These are phyloP conservation scores for Heliconius eleuchia DNA, from an alignment of 1,140 invertebrate genomes.

Conservation along the genomic window DNA sequence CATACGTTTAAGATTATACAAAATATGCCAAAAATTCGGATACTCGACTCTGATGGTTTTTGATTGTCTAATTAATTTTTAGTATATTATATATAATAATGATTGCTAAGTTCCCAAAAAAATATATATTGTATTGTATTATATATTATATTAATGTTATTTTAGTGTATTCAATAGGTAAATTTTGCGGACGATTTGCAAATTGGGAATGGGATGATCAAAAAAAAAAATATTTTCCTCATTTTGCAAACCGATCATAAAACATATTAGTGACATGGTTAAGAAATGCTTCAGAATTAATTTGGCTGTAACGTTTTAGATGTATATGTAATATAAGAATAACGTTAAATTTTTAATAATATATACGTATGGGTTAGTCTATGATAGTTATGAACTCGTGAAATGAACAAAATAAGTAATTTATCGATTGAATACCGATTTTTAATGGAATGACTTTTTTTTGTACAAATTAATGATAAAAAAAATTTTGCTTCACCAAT, in stretches of 20 bases:
- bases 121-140: constrained; percentile 3
- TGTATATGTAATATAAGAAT: constrained; percentile 8
- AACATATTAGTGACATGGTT: neutral
- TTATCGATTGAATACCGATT: neutral
- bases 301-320: constrained; percentile 21
- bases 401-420: neutral
- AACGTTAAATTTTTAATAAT: constrained; percentile 19
- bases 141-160: constrained; percentile 27
- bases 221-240: neutral
- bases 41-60: constrained; percentile 16
- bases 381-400: neutral
- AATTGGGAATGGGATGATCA: neutral
- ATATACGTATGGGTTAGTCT: constrained; percentile 16
- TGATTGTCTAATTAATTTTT: constrained; percentile 15
- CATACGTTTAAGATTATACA: constrained; percentile 14
- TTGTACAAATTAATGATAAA: neutral
- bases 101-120: constrained; percentile 26
- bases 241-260: neutral
- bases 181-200: constrained; percentile 10
- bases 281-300: constrained; percentile 2
- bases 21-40: constrained; percentile 34
- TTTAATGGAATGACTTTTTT: neutral
- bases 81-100: constrained; percentile 27
- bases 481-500: constrained; percentile 20
- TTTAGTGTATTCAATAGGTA: constrained; percentile 19